Evolutionary conservation across 2,888 invertebrate species (phyloP).

Genomic region (Acronicta alni): DNA sequence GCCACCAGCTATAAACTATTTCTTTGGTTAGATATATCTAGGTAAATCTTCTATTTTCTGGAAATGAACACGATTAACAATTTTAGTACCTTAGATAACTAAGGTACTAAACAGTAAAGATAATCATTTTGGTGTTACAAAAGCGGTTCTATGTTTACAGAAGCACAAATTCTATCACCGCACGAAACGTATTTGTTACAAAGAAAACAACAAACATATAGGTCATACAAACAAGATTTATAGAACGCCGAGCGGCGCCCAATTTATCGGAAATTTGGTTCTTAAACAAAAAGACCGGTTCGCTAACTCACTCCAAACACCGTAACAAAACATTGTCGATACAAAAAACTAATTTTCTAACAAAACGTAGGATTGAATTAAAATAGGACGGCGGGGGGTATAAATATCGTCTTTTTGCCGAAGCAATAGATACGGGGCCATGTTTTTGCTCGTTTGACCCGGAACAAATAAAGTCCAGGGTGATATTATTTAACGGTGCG

Average conservation of each 20-base stretch:
- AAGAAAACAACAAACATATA: slow-evolving; percentile 37
- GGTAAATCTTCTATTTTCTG: too few relatives aligned
- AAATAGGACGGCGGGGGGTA: slow-evolving; percentile 43
- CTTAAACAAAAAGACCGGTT: slow-evolving; percentile 39
- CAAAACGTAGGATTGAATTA: slow-evolving; percentile 57
- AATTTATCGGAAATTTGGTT: slow-evolving; percentile 40
- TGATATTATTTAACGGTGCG: slow-evolving; percentile 17
- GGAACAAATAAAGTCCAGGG: slow-evolving; percentile 42
- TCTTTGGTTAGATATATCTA: too few relatives aligned
- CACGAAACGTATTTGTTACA: slow-evolving; percentile 23
- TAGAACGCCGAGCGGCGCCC: slow-evolving; percentile 36
- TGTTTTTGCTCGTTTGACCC: slow-evolving; percentile 53
- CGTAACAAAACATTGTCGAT: slow-evolving; percentile 37
- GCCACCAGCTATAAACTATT: too few relatives aligned
- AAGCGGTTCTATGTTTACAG: too few relatives aligned
- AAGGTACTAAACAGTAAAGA: too few relatives aligned
- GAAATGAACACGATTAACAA: too few relatives aligned
- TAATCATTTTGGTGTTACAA: too few relatives aligned
- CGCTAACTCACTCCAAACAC: slow-evolving; percentile 30
- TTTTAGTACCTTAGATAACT: too few relatives aligned
- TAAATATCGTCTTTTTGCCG: slow-evolving; percentile 45
- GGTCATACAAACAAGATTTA: slow-evolving; percentile 47
- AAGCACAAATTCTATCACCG: neutral
- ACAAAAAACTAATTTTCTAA: slow-evolving; percentile 50
- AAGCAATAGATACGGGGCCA: slow-evolving; percentile 36